These are phyloP conservation scores for Leptinotarsa texana DNA, from an alignment of 1,140 invertebrate genomes.

Conservation along the genomic window DNA sequence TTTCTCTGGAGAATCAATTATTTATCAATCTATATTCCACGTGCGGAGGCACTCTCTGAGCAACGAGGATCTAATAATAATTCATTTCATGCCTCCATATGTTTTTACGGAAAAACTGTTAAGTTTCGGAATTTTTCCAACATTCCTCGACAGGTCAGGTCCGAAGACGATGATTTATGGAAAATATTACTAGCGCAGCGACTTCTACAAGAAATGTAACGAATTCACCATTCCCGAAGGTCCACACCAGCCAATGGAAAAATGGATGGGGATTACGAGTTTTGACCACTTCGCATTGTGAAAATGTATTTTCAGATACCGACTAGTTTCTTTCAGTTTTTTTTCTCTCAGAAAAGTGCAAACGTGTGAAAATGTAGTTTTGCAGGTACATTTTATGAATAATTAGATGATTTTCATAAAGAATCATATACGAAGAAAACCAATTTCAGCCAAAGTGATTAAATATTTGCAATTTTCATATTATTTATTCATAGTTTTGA, in stretches of 20 bases:
- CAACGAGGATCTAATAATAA: conserved; percentile 43
- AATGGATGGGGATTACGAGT: conserved; percentile 36
- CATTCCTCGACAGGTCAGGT: conserved; percentile 46
- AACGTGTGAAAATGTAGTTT: no score
- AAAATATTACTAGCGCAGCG: conserved; percentile 43
- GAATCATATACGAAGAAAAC: no score
- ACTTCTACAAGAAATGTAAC: conserved; percentile 41
- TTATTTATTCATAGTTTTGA: no score
- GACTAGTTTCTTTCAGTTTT: background rate
- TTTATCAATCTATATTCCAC: conserved; percentile 35
- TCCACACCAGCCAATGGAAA: conserved; percentile 35
- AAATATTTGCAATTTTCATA: no score
- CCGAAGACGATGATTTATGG: conserved; percentile 52
- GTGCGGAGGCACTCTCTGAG: conserved; percentile 22
- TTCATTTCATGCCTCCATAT: conserved; percentile 45
- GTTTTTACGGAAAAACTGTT: conserved; percentile 31
- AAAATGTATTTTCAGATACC: conserved; percentile 37
- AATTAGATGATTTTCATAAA: no score
- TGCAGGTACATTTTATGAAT: no score
- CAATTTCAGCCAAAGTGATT: no score
- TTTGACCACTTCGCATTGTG: conserved; percentile 41
- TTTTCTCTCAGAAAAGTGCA: background rate
- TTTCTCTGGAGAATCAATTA: conserved; percentile 31
- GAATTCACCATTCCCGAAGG: conserved; percentile 40
- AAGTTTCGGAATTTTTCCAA: conserved; percentile 42